Conservation (phyloP, 2,888 invertebrate species). For the Cinara cedri region DNA sequence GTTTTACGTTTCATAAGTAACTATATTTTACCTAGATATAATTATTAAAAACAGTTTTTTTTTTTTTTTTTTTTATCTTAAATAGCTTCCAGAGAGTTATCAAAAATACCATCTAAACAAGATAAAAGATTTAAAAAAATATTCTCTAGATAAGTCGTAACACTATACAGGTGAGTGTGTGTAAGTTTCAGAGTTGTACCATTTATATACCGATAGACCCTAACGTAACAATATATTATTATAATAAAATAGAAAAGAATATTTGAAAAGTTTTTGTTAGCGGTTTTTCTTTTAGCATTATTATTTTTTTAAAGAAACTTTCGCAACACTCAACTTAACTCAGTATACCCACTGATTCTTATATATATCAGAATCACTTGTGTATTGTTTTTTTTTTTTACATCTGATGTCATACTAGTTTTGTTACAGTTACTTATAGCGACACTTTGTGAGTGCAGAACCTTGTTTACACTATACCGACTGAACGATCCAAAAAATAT, state of each 20-base stretch:
- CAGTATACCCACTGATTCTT: slow-evolving; percentile 11
- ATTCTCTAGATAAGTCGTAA: neutral
- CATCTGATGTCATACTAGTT: slow-evolving; percentile 28
- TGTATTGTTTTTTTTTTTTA: slow-evolving; percentile 24
- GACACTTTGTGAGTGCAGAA: slow-evolving; percentile 29
- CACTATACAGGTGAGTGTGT: neutral
- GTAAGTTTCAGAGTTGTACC: neutral
- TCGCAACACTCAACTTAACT: slow-evolving; percentile 37
- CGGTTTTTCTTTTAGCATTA: neutral
- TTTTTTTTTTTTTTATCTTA: too few species aligned
- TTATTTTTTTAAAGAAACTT: slow-evolving; percentile 1
- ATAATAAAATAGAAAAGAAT: neutral
- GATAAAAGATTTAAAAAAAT: neutral
- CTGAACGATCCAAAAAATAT: too few species aligned
- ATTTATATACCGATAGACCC: neutral
- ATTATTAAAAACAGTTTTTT: too few species aligned
- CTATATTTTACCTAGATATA: too few species aligned
- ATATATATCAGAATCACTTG: slow-evolving; percentile 21
- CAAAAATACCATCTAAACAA: too few species aligned
- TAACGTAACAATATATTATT: neutral
- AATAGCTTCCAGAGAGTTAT: too few species aligned
- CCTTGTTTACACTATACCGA: slow-evolving; percentile 12
- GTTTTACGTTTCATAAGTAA: too few species aligned
- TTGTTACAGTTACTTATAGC: slow-evolving; percentile 25
- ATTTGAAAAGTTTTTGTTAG: slow-evolving; percentile 21